These are phyloP conservation scores for Ptilodon capucinus DNA, from an alignment of 2,888 invertebrate genomes.

Conservation along the genomic window DNA sequence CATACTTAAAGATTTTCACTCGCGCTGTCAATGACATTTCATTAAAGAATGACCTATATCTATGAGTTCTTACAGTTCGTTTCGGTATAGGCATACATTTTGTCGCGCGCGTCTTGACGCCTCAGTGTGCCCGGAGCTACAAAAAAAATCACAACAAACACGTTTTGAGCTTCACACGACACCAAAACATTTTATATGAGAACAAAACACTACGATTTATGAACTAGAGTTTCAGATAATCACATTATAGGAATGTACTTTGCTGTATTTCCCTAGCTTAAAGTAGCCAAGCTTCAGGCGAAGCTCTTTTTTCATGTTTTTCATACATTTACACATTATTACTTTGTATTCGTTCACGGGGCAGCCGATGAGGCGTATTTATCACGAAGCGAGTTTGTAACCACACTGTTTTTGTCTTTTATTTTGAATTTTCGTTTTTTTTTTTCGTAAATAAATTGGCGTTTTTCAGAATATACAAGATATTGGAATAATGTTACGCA, in stretches of 20 bases:
- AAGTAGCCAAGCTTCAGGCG: background rate
- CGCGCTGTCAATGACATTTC: too few species aligned
- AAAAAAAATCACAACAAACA: conserved; percentile 65
- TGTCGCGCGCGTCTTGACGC: too few species aligned
- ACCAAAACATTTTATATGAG: conserved; percentile 41
- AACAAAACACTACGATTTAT: conserved; percentile 24
- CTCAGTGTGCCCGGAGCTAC: too few species aligned
- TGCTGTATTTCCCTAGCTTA: background rate
- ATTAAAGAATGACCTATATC: too few species aligned
- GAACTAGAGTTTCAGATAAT: conserved; percentile 17
- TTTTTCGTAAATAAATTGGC: conserved; percentile 1
- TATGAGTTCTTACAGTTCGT: too few species aligned
- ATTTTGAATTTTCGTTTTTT: background rate
- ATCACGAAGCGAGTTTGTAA: too few species aligned
- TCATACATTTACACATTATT: too few species aligned
- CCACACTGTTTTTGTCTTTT: too few species aligned
- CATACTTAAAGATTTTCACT: too few species aligned
- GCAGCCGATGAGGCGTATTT: background rate
- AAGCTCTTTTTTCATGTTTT: too few species aligned
- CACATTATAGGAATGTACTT: conserved; percentile 13
- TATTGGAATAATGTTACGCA: conserved; percentile 29
- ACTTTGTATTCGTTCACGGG: background rate
- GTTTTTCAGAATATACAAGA: conserved; percentile 11
- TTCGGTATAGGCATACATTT: too few species aligned
- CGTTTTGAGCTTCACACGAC: conserved; percentile 51